These are phyloP conservation scores for Drosophila ficusphila DNA, from an alignment of 1,140 invertebrate genomes.

Conservation along the genomic window DNA sequence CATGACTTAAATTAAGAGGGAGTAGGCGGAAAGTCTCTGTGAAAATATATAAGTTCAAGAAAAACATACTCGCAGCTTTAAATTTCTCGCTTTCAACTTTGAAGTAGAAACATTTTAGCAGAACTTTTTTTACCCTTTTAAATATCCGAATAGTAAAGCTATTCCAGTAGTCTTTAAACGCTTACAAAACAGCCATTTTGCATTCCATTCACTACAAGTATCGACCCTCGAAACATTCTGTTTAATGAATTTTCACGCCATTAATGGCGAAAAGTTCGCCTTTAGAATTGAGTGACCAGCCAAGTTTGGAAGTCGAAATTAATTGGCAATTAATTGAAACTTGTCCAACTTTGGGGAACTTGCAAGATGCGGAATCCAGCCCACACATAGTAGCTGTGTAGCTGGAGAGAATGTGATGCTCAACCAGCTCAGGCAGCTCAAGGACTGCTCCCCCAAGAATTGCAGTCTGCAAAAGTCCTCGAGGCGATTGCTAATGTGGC, in stretches of 20 bases:
- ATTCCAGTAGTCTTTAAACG: too few species aligned
- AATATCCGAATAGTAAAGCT: too few species aligned
- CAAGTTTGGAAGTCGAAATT: constrained; percentile 49
- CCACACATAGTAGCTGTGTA: neutral
- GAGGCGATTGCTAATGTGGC: constrained; percentile 73
- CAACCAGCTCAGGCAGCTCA: constrained; percentile 21
- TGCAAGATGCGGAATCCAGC: constrained; percentile 29
- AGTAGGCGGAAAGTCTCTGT: neutral
- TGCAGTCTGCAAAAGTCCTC: constrained; percentile 34
- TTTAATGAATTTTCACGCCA: constrained; percentile 38
- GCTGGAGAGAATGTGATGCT: neutral
- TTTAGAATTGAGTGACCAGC: constrained; percentile 9
- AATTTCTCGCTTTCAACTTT: too few species aligned
- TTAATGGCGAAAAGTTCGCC: constrained; percentile 7
- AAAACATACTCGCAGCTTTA: neutral
- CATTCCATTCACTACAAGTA: constrained; percentile 4
- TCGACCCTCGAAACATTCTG: constrained; percentile 5
- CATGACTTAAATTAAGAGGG: neutral
- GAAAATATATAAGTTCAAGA: neutral
- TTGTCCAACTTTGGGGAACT: constrained; percentile 38
- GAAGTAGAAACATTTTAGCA: too few species aligned
- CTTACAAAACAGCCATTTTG: neutral
- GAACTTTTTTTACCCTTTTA: neutral
- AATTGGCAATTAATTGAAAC: constrained; percentile 80
- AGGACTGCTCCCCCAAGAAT: neutral